Percentiles rank a stretch among this genome's conserved stretches.
phyloP scores from a whole-genome alignment of 2,797 vertebrate species.

The Squalus acanthias region DNA sequence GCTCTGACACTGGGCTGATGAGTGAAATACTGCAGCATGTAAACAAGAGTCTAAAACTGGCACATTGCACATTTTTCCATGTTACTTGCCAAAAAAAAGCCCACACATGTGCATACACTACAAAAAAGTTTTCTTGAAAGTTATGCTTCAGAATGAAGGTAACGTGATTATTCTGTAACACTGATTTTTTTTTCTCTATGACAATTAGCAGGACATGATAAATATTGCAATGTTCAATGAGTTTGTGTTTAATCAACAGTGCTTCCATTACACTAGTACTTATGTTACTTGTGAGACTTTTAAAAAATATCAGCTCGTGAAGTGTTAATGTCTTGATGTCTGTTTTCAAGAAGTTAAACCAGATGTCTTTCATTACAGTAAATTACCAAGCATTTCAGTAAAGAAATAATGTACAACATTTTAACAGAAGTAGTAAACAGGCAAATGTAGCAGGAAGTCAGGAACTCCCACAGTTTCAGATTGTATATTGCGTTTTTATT shows the following conservation, averaged over 20 bases:
- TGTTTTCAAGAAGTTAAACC: not conserved
- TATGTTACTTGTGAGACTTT: not conserved
- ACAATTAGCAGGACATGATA: not conserved
- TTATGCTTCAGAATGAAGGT: not conserved
- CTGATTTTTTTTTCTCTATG: not conserved
- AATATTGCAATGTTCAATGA: not conserved
- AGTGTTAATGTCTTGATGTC: conserved; percentile 16
- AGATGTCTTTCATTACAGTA: conserved; percentile 9
- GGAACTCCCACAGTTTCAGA: not conserved
- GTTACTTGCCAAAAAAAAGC: conserved; percentile 17
- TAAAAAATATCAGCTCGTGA: not conserved
- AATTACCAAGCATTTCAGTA: not conserved
- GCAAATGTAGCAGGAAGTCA: not conserved
- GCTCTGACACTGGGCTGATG: not conserved
- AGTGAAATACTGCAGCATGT: conserved; percentile 34
- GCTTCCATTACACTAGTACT: not conserved
- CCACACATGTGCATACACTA: not conserved
- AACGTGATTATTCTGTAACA: not conserved
- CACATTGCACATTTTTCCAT: conserved; percentile 22
- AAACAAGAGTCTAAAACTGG: conserved; percentile 27
- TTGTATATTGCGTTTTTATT: not conserved
- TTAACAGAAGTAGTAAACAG: conserved; percentile 29
- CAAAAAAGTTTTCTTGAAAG: not conserved
- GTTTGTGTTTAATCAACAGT: not conserved
- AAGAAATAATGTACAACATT: not conserved